Base-by-base conservation (phyloP, 2,888 invertebrate species). In the Agonopterix alstromeriana region DNA sequence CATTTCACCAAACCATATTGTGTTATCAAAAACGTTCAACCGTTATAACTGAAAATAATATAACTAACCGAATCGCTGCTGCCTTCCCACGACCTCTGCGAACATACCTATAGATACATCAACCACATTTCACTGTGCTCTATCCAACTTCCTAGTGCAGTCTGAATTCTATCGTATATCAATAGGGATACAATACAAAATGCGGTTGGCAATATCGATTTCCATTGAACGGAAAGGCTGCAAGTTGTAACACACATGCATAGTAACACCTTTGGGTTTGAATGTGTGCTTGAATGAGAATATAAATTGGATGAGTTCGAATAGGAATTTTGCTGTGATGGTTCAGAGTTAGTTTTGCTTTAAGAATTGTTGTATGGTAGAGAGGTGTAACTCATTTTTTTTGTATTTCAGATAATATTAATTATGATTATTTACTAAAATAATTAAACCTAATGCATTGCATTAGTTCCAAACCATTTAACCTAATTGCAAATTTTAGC, bases 71-170 rank as follows among this genome's bases (percentile, higher is more conserved):
- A 86, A 82, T 77, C 72, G 66, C 69, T 70, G 66, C 67, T 64
- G 73, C 73, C 73, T 75, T 87, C 86, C 85, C 87, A 86, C 86
- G 86, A 86, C 86, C 87, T 82, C 74, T 44, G 42, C 12, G 9
- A 10, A 41, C 42, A 41, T 48, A 50, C 36, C 42, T 12, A 42
- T 12, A n/a, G 4, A 12, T 42, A 42, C 11, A 42, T 42, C 38
- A 38, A n/a, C 38, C 9, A 11, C 11, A 42, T 42, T 38, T 38
- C 38, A 38, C 71, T 73, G 82, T 83, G 85, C 82, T 74, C 75
- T 82, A 85, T 82, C 70, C 27, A 27, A 85, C 86, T 86, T 86
- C 86, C 86, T 86, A 74, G 77, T 84, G 52, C 70, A 68, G 42
- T 48, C 59, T 43, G 76, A 70, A 62, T 58, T 43, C 44, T 55